A percentile compares a stretch with the other conserved stretches of the same genome.
phyloP scores from a whole-genome alignment of 2,797 vertebrate species.

The Iguana delicatissima region DNA sequence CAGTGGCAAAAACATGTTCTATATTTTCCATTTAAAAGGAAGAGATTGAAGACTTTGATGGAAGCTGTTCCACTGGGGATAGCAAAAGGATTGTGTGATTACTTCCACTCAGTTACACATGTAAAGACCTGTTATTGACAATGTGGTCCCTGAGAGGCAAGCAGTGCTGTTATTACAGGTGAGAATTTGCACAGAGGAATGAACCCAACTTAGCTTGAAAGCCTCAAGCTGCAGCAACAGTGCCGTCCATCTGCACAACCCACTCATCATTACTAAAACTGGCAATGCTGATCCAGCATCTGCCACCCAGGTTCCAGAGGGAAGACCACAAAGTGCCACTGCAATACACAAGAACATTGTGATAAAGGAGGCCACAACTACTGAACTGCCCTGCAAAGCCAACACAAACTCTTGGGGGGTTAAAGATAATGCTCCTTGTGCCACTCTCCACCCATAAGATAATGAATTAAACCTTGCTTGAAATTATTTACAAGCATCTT shows the following conservation, averaged over 20 bases:
- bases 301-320: constrained; percentile 16
- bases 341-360: neutral
- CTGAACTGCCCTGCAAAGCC: too few species aligned
- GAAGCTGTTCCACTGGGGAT: constrained; percentile 6
- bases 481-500: neutral
- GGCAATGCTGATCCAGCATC: neutral
- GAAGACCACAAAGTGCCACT: neutral
- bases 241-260: neutral
- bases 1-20: constrained; percentile 33
- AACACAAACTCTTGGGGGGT: neutral
- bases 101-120: neutral
- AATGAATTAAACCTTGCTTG: too few species aligned
- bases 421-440: neutral
- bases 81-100: constrained; percentile 17
- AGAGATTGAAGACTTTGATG: constrained; percentile 27
- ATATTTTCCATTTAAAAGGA: constrained; percentile 22
- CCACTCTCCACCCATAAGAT: neutral
- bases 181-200: constrained; percentile 13
- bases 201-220: neutral
- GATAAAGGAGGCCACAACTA: neutral
- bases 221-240: neutral
- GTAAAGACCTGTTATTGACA: neutral
- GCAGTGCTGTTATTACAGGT: constrained; percentile 13
- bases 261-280: too few species aligned
- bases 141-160: neutral